phyloP scores from a whole-genome alignment of 2,888 invertebrate genomes.

The Junonia oenone region DNA sequence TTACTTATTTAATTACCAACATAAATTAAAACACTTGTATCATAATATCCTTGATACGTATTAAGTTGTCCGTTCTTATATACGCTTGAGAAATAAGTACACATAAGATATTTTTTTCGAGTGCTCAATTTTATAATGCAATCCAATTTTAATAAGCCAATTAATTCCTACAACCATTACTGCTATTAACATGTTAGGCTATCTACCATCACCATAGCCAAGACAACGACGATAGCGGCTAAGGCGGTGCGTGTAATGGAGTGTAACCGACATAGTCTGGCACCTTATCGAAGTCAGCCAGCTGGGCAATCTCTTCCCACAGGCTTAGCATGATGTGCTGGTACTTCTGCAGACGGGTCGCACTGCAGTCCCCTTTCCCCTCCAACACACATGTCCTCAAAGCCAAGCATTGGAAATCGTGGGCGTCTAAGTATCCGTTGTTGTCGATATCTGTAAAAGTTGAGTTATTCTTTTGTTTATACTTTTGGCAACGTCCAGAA shows the following conservation, averaged over 20 bases:
- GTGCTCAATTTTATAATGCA: neutral
- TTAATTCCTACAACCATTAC: neutral
- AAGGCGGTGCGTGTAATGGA: slow-evolving; percentile 36
- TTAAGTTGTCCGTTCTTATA: no score
- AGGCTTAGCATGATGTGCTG: slow-evolving; percentile 90
- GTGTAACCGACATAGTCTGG: slow-evolving; percentile 77
- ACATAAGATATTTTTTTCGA: no score
- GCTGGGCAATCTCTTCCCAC: slow-evolving; percentile 91
- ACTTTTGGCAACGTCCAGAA: neutral
- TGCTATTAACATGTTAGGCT: neutral
- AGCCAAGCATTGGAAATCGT: slow-evolving; percentile 91
- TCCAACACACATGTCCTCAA: slow-evolving; percentile 89
- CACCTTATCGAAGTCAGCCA: slow-evolving; percentile 93
- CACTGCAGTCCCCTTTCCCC: slow-evolving; percentile 89
- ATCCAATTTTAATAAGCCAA: slow-evolving; percentile 1
- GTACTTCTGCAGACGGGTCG: slow-evolving; percentile 85
- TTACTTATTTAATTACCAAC: no score
- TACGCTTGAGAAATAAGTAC: no score
- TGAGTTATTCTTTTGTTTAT: neutral
- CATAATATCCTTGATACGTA: no score
- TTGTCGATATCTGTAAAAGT: slow-evolving; percentile 86
- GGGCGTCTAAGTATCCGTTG: slow-evolving; percentile 89
- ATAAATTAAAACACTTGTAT: no score
- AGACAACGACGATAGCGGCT: slow-evolving; percentile 9
- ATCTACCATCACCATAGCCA: slow-evolving; percentile 12